These are phyloP conservation scores for Pristionchus mayeri DNA, from an alignment of 2,888 invertebrate species.

Conservation along the genomic window DNA sequence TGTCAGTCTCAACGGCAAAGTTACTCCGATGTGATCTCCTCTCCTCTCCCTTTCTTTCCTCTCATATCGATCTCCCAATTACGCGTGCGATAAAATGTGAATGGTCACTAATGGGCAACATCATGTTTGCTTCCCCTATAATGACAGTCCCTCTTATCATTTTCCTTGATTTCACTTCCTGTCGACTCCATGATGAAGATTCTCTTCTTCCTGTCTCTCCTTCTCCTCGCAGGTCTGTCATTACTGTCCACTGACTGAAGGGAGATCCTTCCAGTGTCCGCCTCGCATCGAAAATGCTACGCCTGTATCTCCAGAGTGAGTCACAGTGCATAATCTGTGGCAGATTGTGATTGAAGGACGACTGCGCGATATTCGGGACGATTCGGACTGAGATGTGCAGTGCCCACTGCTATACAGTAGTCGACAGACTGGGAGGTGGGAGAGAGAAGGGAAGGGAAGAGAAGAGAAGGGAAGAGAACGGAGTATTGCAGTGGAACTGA, in stretches of 20 bases:
- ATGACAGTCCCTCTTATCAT: neutral
- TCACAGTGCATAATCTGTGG: neutral
- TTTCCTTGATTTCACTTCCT: slow-evolving; percentile 15
- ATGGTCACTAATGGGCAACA: neutral
- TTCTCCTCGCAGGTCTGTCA: neutral
- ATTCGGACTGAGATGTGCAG: neutral
- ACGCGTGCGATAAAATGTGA: neutral
- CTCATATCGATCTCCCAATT: neutral
- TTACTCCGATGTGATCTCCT: neutral
- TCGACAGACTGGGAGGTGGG: neutral
- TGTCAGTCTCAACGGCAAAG: neutral
- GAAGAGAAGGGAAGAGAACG: neutral
- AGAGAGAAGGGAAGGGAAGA: too few species aligned
- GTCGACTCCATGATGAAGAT: neutral
- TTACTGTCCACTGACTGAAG: neutral
- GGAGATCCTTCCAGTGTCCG: neutral
- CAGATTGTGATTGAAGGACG: neutral
- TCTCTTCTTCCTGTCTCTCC: neutral
- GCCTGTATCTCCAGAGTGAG: neutral
- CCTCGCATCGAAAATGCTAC: neutral
- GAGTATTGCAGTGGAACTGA: neutral
- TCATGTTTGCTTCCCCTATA: slow-evolving; percentile 16
- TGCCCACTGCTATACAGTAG: slow-evolving; percentile 4
- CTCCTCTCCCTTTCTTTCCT: neutral
- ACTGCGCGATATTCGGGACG: neutral